Evolutionary conservation across 2,113 vertebrate species (phyloP), one percentile per base, ranked within the genome.

Genomic region (Nycticebus coucang): DNA sequence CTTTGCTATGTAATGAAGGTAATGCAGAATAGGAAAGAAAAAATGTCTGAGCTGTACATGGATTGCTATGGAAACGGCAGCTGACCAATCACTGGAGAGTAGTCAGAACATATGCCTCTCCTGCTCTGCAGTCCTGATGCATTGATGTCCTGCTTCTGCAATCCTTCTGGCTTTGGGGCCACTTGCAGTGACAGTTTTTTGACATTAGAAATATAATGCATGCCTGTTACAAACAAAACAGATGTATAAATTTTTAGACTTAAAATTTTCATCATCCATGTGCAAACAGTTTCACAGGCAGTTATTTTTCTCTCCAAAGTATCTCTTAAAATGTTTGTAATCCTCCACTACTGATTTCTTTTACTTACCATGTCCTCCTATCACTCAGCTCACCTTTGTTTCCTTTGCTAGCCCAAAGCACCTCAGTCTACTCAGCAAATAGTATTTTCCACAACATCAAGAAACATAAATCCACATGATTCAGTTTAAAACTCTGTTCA

Each of bases 21-120:
- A 86, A 86, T 88, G 68, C 62, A 82, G 87, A 41, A 74, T 37
- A 92, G 22, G 75, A 64, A 28, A 57, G 53, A 35, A 45, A 66
- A 55, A 64, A 72, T 75, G 13, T 81, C 88, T 91, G 91, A 91
- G 93, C 87, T 92, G 64, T 97, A 94, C 79, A 89, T 88, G 41
- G 66, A 96, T 98, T 89, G 84, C 97, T 95, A 98, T 97, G 96
- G 97, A 95, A 97, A 97, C 95, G 82, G 91, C 81, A 95, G 71
- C 87, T 97, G 96, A 93, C 94, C 97, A 97, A 96, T 97, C 96
- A 97, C 15, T 26, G 71, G 41, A 57, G 59, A 97, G 71, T 9
- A 84, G 26, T 96, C 66, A 74, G 74, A 94, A 93, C 33, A 89
- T 94, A 91, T 74, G 53, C 26, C 28, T 89, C 60, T 33, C 93